phyloP scores from a whole-genome alignment of 2,888 invertebrate genomes.

The Temnothorax unifasciatus region DNA sequence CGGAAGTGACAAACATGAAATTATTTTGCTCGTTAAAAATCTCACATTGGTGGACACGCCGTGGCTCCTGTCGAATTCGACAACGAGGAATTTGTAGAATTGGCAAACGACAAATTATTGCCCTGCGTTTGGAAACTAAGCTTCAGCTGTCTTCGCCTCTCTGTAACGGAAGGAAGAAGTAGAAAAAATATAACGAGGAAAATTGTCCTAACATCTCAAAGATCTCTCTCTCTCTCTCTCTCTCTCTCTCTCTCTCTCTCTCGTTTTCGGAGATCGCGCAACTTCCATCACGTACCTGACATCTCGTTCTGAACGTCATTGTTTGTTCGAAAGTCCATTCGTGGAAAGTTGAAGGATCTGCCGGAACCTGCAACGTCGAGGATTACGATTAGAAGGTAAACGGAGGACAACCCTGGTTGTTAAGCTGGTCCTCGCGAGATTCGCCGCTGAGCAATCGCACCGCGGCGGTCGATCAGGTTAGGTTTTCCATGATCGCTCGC shows the following conservation, averaged over 20 bases:
- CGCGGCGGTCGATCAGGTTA: conserved; percentile 66
- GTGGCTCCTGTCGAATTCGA: conserved; percentile 85
- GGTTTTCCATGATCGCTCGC: conserved; percentile 52
- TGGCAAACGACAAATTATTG: conserved; percentile 85
- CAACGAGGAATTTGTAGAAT: conserved; percentile 86
- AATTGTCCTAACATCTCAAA: background rate
- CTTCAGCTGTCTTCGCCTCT: conserved; percentile 89
- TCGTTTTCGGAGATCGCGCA: background rate
- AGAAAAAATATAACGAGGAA: background rate
- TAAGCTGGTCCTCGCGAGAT: background rate
- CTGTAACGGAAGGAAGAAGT: conserved; percentile 77
- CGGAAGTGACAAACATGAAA: background rate
- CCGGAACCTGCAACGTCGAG: conserved; percentile 78
- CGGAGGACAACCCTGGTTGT: too few species aligned
- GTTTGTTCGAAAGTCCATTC: conserved; percentile 83
- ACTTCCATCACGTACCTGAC: conserved; percentile 79
- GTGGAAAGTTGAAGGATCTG: conserved; percentile 83
- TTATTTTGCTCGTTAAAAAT: conserved; percentile 9
- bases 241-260: background rate
- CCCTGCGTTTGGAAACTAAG: conserved; percentile 87
- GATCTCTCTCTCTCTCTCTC: background rate
- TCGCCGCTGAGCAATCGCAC: background rate
- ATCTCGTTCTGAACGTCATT: conserved; percentile 84
- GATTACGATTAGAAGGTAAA: background rate
- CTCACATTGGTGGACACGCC: conserved; percentile 78